phyloP scores from a whole-genome alignment of 30 jellyfish, hydroid and myxozoan genomes.

The Pseudorhiza aurosa region DNA sequence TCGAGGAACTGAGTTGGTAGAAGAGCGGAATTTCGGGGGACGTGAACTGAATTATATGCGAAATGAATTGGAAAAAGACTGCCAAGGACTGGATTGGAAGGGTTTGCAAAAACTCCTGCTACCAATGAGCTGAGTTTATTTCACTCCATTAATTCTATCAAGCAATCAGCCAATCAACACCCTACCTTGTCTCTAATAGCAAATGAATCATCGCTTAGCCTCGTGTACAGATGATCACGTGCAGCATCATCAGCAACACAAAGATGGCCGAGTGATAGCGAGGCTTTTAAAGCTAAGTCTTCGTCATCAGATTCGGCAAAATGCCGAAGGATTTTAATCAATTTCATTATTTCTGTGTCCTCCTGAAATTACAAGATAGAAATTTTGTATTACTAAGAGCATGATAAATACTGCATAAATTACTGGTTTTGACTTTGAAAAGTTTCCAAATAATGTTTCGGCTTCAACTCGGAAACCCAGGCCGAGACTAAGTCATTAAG shows the following conservation, averaged over 20 bases:
- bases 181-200: slow-evolving; percentile 59
- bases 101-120: too few species aligned
- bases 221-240: slow-evolving; percentile 15
- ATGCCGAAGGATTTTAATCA: neutral
- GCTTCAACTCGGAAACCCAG: too few species aligned
- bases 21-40: neutral
- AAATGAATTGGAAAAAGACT: too few species aligned
- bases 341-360: slow-evolving; percentile 12
- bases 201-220: slow-evolving; percentile 37
- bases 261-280: slow-evolving; percentile 71
- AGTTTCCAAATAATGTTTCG: too few species aligned
- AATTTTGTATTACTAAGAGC: neutral
- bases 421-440: neutral
- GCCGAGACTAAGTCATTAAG: too few species aligned
- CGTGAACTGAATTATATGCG: neutral
- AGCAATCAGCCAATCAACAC: too few species aligned
- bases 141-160: too few species aligned
- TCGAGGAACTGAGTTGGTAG: neutral
- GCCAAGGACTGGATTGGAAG: too few species aligned
- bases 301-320: slow-evolving; percentile 14
- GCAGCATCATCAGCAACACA: slow-evolving; percentile 68
- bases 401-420: neutral
- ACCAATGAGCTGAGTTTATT: too few species aligned
- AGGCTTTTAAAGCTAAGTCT: slow-evolving; percentile 63
- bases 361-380: slow-evolving; percentile 34